Evolutionary conservation across 2,888 invertebrate species (phyloP).

Genomic region (Margaritifera margaritifera): DNA sequence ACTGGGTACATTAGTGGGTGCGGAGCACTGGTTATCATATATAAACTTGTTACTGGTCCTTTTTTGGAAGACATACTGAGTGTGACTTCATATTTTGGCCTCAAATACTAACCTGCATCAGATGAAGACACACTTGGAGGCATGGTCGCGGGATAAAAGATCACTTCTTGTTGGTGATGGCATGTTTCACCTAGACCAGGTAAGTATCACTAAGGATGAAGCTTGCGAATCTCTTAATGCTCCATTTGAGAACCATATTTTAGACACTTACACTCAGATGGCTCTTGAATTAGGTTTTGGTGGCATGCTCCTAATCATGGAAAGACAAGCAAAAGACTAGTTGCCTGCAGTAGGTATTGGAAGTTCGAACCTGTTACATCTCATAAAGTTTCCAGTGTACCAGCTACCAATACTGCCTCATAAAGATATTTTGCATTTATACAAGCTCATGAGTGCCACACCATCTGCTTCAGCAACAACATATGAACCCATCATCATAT

Average conservation of each 20-base stretch:
- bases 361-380: not conserved
- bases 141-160: constrained; percentile 12
- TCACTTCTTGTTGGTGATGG: constrained; percentile 13
- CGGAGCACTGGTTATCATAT: constrained; percentile 22
- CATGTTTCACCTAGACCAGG: constrained; percentile 12
- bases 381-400: not conserved
- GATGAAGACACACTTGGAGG: constrained; percentile 8
- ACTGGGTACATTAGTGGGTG: constrained; percentile 19
- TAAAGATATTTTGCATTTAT: constrained; percentile 16
- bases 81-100: too few species aligned
- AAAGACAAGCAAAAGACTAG: constrained; percentile 26
- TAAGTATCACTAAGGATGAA: constrained; percentile 4
- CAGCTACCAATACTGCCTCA: constrained; percentile 13
- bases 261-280: constrained; percentile 19
- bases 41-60: too few species aligned
- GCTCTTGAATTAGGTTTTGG: constrained; percentile 11
- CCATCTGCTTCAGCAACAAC: constrained; percentile 14
- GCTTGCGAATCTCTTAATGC: constrained; percentile 9
- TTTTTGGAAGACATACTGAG: constrained; percentile 17
- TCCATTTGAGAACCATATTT: constrained; percentile 6
- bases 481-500: constrained; percentile 21
- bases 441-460: constrained; percentile 15
- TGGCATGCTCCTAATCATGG: constrained; percentile 22
- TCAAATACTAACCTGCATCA: too few species aligned
- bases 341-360: constrained; percentile 23